Evolutionary conservation across 2,888 invertebrate genomes (phyloP), one percentile per base, ranked within the genome.

Genomic region (Thera britannica): DNA sequence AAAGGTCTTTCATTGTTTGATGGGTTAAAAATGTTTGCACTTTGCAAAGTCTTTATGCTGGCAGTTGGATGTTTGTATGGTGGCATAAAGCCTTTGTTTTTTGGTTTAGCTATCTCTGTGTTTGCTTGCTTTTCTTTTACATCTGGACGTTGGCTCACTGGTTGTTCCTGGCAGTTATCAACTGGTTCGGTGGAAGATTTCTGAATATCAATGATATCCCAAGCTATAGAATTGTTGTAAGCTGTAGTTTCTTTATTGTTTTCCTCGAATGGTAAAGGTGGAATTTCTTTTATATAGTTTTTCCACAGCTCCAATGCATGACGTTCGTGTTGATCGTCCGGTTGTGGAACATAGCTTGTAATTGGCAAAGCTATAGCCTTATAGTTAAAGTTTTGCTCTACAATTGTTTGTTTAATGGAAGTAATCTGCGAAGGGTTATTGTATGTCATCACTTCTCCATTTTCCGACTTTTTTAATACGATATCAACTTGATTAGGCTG

Each of bases 41-140:
- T 54, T 61, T 51, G 41, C 23, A 57, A 49, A 34, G 51, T 36
- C 6, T 38, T 3, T 38, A 23, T 23, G 23, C 38, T 12, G 46
- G 23, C 6, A 49, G 5, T 35, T 41, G 35, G 11, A 51, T 52
- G 44, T 48, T 68, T 68, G 56, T 44, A 63, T 60, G 63, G 63
- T 36, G 59, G 63, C 60, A 44, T 56, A 44, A 60, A 68, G 9
- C 36, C 57, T 41, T 64, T 64, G 3, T n/a, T 62, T 44, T 57
- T 56, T 12, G 51, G 12, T 36, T 36, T 38, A n/a, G 34, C 38
- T 9, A 2, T 49, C 8, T 11, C 49, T 8, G 48, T 36, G 0
- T 48, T 34, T 48, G n/a, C 11, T 35, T 11, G 51, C 1, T n/a
- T 62, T 34, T 60, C 69, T 52, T 46, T 56, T 6, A 49, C n/a